A percentile compares a stretch with the other conserved stretches of the same genome.
Conservation (phyloP, 53 echinoderm and acorn worm species). For the Apostichopus leukothele region DNA sequence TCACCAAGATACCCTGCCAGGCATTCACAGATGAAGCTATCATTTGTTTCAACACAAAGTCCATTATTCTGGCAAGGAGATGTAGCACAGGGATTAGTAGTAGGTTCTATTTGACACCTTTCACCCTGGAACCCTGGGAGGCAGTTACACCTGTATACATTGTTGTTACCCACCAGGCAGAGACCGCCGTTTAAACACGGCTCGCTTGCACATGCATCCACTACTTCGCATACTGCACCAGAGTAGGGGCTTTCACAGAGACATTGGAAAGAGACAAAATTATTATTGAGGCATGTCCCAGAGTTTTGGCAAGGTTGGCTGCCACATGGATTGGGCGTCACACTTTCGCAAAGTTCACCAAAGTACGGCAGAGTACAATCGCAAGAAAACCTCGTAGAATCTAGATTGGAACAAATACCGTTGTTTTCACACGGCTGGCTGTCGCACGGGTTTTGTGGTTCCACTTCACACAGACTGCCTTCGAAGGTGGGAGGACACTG, state of each 20-base stretch:
- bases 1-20: conserved; percentile 70
- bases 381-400: conserved; percentile 39
- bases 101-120: conserved; percentile 56
- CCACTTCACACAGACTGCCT: conserved; percentile 62
- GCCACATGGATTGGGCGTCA: conserved; percentile 50
- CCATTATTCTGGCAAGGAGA: conserved; percentile 68
- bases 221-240: conserved; percentile 50
- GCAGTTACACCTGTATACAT: conserved; percentile 65
- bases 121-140: conserved; percentile 55
- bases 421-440: conserved; percentile 67
- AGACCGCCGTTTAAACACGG: conserved; percentile 75
- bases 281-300: conserved; percentile 53
- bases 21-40: conserved; percentile 67
- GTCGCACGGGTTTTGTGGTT: conserved; percentile 59
- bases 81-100: conserved; percentile 66
- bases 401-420: conserved; percentile 45
- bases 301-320: conserved; percentile 55
- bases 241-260: conserved; percentile 49
- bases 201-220: conserved; percentile 60
- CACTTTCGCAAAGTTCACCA: conserved; percentile 59
- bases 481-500: conserved; percentile 54
- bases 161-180: conserved; percentile 43
- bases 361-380: conserved; percentile 45
- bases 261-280: conserved; percentile 59
- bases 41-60: conserved; percentile 49